Evolutionary conservation across 2,888 invertebrate species (phyloP), one percentile per base, ranked within the genome.

Genomic region (Thymelicus sylvestris): DNA sequence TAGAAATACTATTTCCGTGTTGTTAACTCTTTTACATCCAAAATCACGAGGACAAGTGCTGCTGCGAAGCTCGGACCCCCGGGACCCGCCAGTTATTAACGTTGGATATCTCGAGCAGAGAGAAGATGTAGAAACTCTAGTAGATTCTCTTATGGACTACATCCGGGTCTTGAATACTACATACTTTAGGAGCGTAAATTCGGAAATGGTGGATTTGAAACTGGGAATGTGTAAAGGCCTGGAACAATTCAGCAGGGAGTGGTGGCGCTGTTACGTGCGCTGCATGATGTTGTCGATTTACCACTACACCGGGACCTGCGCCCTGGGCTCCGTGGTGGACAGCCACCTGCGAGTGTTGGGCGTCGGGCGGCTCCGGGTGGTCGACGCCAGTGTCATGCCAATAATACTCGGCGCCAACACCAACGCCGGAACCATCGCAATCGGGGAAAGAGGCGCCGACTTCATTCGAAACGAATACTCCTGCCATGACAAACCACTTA

Each of bases 211-310:
- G 6, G 80, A 82, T 70, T 64, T 78, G 0, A 94, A 96, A 76
- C 84, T 96, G 15, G 86, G 95, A n/a, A 72, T 39, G 48, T 78
- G 79, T 60, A 31, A 52, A 0, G 64, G 61, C 3, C 39, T 68
- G 15, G 60, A 44, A 96, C 96, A 1, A 95, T 96, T 96, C 96
- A 0, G 88, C 96, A 1, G 92, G 94, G 38, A 95, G 0, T 96
- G 95, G 79, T 95, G 95, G 93, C 91, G 89, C 41, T 96, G 96
- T 77, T 90, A 94, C 79, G 87, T 92, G 0, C 84, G 93, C 19
- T 89, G 91, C 66, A 84, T 94, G 74, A 90, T 94, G 4, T 87
- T 93, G 63, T 95, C 94, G 5, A 87, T 95, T 63, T 95, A 95
- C 80, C 95, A 95, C 81, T 93, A 94, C 73, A 88, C 86, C 8